These are phyloP conservation scores for Lithobates sylvaticus DNA, from an alignment of 2,797 vertebrate species.

Conservation along the genomic window DNA sequence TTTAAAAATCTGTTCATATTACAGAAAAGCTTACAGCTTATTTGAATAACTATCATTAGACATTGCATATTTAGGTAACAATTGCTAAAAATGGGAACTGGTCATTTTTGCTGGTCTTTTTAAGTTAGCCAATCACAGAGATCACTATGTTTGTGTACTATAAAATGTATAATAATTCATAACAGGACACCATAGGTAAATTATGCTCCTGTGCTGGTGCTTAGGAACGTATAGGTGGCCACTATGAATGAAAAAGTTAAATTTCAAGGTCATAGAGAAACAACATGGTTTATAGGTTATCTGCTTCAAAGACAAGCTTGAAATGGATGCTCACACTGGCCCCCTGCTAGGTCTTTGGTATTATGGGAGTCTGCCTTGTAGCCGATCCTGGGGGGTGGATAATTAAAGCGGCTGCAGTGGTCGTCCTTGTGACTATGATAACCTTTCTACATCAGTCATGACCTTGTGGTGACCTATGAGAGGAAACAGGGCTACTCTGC, in stretches of 20 bases:
- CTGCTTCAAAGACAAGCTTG: conserved; percentile 50
- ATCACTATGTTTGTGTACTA: no score
- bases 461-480: conserved; percentile 72
- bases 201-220: no score
- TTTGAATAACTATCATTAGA: no score
- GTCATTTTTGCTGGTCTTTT: no score
- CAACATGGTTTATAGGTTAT: not conserved
- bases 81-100: no score
- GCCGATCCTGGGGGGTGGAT: not conserved
- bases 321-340: conserved; percentile 18
- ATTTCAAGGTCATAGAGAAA: conserved; percentile 40
- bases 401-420: conserved; percentile 44
- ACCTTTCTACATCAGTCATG: conserved; percentile 70
- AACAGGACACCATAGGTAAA: no score
- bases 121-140: no score
- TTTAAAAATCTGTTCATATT: no score
- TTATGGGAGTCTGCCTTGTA: conserved; percentile 7
- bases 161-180: no score
- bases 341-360: conserved; percentile 45
- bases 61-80: no score
- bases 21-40: no score
- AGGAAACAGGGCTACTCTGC: conserved; percentile 60
- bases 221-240: not conserved
- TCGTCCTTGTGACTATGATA: conserved; percentile 57
- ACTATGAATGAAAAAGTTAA: not conserved